phyloP scores from a whole-genome alignment of 2,888 invertebrate species.

The Harpalus rufipes region DNA sequence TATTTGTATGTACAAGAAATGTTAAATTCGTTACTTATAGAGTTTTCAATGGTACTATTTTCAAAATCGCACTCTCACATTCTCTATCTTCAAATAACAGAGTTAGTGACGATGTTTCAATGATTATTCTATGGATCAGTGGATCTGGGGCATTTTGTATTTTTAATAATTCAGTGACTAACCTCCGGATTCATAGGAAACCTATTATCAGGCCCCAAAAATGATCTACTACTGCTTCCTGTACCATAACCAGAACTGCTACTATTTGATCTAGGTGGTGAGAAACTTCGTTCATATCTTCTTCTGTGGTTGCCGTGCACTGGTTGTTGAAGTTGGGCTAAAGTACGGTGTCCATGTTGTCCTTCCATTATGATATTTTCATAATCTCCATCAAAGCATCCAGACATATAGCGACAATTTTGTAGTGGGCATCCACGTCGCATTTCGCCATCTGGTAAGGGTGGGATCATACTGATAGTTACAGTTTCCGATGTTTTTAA shows the following conservation, averaged over 20 bases:
- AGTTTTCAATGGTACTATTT: no score
- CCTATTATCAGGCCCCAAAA: slow-evolving; percentile 73
- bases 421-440: slow-evolving; percentile 84
- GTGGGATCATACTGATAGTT: slow-evolving; percentile 89
- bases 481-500: slow-evolving; percentile 93
- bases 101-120: no score
- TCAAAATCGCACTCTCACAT: no score
- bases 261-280: slow-evolving; percentile 87
- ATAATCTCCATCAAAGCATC: slow-evolving; percentile 82
- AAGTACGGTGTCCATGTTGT: slow-evolving; percentile 76
- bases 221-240: slow-evolving; percentile 81
- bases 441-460: slow-evolving; percentile 84
- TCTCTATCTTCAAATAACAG: no score
- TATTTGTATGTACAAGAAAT: no score
- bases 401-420: slow-evolving; percentile 82
- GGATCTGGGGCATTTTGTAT: no score
- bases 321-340: slow-evolving; percentile 78
- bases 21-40: no score
- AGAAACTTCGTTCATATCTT: slow-evolving; percentile 86
- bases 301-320: slow-evolving; percentile 82
- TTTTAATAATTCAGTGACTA: slow-evolving; percentile 66
- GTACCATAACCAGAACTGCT: slow-evolving; percentile 93
- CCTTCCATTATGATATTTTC: slow-evolving; percentile 80
- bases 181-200: slow-evolving; percentile 77
- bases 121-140: no score